Evolutionary conservation across 2,797 vertebrate genomes (phyloP).

Genomic region (Sternotherus odoratus): DNA sequence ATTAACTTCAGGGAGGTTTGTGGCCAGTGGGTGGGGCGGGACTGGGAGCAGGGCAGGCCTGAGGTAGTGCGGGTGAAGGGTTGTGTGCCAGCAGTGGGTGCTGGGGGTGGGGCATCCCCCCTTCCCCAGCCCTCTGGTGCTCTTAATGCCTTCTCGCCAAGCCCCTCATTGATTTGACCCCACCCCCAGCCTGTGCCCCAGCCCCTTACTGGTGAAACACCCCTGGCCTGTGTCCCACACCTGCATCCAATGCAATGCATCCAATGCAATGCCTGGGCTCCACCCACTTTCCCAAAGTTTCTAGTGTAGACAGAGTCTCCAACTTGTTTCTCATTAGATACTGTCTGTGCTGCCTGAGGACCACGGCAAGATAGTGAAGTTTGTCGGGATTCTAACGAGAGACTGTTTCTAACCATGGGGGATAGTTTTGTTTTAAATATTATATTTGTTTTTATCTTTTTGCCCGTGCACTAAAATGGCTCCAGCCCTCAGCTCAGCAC

Average conservation of each 20-base stretch:
- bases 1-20: not conserved
- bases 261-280: not conserved
- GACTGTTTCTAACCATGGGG: not conserved
- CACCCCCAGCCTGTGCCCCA: not conserved
- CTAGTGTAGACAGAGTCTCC: not conserved
- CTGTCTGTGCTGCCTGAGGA: not conserved
- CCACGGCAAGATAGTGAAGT: not conserved
- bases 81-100: not conserved
- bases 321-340: not conserved
- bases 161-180: too few species aligned
- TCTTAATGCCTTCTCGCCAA: not conserved
- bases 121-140: not conserved
- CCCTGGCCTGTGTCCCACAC: not conserved
- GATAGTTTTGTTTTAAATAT: not conserved
- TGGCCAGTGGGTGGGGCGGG: not conserved
- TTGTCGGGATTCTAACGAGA: not conserved
- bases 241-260: not conserved
- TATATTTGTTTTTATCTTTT: not conserved
- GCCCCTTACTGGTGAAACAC: too few species aligned
- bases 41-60: not conserved
- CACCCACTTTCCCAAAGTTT: not conserved
- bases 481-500: not conserved
- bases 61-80: not conserved
- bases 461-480: not conserved
- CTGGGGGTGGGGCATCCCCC: not conserved